These are phyloP conservation scores for Momotus momota DNA, from an alignment of 2,797 vertebrate genomes.

Conservation along the genomic window DNA sequence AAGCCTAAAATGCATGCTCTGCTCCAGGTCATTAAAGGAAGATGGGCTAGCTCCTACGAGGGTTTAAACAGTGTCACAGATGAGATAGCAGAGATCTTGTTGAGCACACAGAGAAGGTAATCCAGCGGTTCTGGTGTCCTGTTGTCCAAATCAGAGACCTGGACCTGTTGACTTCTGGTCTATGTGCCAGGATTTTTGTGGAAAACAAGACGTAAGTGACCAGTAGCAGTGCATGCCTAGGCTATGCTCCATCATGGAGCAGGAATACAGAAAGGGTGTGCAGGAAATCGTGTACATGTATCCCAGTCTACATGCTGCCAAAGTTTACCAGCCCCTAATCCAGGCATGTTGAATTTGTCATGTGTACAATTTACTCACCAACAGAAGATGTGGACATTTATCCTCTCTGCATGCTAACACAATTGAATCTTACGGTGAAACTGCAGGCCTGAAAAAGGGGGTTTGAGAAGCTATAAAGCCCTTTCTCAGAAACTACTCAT, in stretches of 20 bases:
- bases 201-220: neutral
- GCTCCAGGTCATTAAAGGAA: neutral
- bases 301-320: neutral
- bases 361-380: neutral
- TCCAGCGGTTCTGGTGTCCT: neutral
- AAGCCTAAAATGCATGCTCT: neutral
- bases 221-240: neutral
- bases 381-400: neutral
- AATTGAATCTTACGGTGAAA: neutral
- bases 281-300: neutral
- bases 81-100: neutral
- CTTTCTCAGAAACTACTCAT: neutral
- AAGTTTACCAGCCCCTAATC: neutral
- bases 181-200: neutral
- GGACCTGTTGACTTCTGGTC: neutral
- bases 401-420: neutral
- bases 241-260: neutral
- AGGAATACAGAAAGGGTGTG: neutral
- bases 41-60: rapidly evolving
- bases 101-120: neutral
- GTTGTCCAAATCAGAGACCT: neutral
- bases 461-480: neutral
- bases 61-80: neutral
- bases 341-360: neutral
- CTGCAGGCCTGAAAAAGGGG: neutral